Conservation (phyloP, 1,140 invertebrate species). For the Bombus vancouverensis region DNA sequence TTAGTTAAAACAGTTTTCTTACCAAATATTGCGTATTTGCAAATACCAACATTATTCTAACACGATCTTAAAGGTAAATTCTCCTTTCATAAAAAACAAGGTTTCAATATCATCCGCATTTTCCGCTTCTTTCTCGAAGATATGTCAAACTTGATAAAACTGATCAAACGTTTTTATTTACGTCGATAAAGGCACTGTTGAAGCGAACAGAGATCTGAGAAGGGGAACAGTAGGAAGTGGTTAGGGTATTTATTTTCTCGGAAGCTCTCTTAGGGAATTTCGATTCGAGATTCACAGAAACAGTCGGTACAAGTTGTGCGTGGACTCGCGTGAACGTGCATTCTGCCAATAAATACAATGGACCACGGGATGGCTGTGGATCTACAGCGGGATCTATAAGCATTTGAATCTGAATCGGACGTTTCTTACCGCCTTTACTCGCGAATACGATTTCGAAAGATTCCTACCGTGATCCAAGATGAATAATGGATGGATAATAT, state of each 20-base stretch:
- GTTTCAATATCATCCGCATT: too few species aligned
- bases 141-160: not conserved
- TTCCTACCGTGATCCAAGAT: conserved; percentile 67
- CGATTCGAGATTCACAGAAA: conserved; percentile 15
- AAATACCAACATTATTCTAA: too few species aligned
- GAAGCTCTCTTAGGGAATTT: not conserved
- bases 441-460: conserved; percentile 65
- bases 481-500: conserved; percentile 77
- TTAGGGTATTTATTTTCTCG: not conserved
- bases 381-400: conserved; percentile 68
- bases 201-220: not conserved
- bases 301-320: conserved; percentile 23
- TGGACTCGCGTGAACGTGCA: conserved; percentile 3
- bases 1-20: too few species aligned
- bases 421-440: conserved; percentile 65
- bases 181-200: not conserved
- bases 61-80: too few species aligned
- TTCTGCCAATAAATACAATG: conserved; percentile 73
- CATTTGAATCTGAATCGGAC: conserved; percentile 76
- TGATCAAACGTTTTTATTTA: not conserved
- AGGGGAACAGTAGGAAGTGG: not conserved
- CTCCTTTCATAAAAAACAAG: too few species aligned
- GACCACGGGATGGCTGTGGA: conserved; percentile 55
- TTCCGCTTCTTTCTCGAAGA: not conserved
- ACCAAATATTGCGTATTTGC: too few species aligned